These are phyloP conservation scores for Amphipyra berbera DNA, from an alignment of 2,888 invertebrate species.

Conservation along the genomic window DNA sequence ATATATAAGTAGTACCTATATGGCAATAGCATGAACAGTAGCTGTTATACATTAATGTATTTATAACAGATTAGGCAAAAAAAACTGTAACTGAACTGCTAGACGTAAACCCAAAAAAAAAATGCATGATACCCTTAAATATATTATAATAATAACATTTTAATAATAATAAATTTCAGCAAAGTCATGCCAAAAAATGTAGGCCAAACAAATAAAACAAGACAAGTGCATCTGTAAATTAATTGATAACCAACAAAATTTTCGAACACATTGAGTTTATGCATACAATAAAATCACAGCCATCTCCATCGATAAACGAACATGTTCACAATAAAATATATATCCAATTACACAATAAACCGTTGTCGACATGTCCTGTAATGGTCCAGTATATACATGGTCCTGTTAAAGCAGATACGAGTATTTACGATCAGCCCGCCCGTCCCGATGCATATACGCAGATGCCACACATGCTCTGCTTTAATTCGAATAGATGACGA, in stretches of 20 bases:
- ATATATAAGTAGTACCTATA: too few relatives aligned
- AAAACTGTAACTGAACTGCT: too few relatives aligned
- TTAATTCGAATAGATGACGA: conserved; percentile 87
- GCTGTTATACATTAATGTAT: too few relatives aligned
- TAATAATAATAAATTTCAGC: background rate
- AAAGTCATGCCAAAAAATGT: conserved; percentile 1
- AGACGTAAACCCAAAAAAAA: too few relatives aligned
- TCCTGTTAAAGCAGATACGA: conserved; percentile 83
- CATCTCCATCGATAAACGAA: conserved; percentile 39
- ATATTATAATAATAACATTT: background rate
- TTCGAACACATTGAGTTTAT: conserved; percentile 40
- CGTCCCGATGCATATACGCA: conserved; percentile 81
- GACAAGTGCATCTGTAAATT: conserved; percentile 24
- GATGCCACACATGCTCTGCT: conserved; percentile 88
- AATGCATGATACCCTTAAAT: too few relatives aligned
- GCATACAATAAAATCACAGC: conserved; percentile 37
- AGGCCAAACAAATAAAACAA: conserved; percentile 29
- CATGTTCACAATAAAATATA: conserved; percentile 60
- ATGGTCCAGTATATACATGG: conserved; percentile 71
- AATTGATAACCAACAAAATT: conserved; percentile 26
- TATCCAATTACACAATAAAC: conserved; percentile 72
- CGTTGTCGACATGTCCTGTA: conserved; percentile 73
- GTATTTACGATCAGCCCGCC: conserved; percentile 82
- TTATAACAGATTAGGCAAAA: too few relatives aligned
- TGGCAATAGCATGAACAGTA: too few relatives aligned